phyloP scores from a whole-genome alignment of 2,888 invertebrate genomes.

The Scrobipalpa atriplicella region DNA sequence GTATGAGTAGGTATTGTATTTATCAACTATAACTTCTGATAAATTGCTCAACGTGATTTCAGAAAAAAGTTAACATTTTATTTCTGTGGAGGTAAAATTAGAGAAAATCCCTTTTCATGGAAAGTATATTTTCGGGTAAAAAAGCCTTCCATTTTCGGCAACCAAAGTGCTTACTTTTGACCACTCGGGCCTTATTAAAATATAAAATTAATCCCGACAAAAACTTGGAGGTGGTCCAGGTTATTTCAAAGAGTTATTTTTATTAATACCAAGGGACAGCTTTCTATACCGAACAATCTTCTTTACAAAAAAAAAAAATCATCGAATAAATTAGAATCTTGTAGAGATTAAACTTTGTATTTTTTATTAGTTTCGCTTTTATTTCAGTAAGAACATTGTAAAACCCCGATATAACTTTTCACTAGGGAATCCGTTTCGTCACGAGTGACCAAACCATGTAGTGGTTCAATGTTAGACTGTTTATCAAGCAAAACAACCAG shows the following conservation, averaged over 20 bases:
- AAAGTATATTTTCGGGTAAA: neutral
- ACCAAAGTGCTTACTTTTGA: slow-evolving; percentile 6
- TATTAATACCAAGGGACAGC: neutral
- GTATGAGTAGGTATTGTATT: too few species aligned
- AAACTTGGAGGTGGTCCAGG: slow-evolving; percentile 5
- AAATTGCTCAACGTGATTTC: too few species aligned
- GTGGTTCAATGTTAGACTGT: too few species aligned
- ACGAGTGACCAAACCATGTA: too few species aligned
- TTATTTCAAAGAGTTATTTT: neutral
- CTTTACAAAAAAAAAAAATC: neutral
- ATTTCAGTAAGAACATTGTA: too few species aligned
- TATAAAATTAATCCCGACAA: slow-evolving; percentile 2
- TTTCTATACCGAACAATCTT: slow-evolving; percentile 3
- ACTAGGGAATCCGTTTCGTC: too few species aligned
- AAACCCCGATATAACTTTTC: too few species aligned
- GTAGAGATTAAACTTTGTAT: too few species aligned
- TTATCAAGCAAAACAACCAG: too few species aligned
- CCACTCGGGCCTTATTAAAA: slow-evolving; percentile 4
- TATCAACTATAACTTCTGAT: too few species aligned
- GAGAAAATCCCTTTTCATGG: neutral
- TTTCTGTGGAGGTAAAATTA: neutral
- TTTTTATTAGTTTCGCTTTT: too few species aligned
- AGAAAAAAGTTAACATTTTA: neutral
- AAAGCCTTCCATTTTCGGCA: neutral
- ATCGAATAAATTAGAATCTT: neutral